These are phyloP conservation scores for Ornithorhynchus anatinus DNA, from an alignment of 2,113 vertebrate genomes.

Conservation along the genomic window DNA sequence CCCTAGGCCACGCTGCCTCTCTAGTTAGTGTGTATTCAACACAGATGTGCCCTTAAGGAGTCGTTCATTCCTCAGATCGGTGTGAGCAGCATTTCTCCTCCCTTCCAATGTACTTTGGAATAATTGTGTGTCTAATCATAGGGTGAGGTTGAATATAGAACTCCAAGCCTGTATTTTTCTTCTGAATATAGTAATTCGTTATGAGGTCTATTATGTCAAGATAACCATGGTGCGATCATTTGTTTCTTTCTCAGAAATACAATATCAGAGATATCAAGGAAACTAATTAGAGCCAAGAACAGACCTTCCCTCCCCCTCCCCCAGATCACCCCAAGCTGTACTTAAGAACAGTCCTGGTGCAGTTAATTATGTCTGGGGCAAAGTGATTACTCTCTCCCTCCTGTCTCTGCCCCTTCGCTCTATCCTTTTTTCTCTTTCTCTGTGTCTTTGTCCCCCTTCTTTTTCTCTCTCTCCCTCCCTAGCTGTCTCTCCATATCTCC, in stretches of 20 bases:
- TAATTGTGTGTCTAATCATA: not conserved
- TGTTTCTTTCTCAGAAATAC: constrained; percentile 55
- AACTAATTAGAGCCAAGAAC: constrained; percentile 56
- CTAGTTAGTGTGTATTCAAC: too few species aligned
- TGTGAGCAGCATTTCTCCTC: not conserved
- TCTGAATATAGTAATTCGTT: constrained; percentile 41
- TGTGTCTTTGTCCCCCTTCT: too few species aligned
- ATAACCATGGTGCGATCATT: constrained; percentile 35
- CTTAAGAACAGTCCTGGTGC: constrained; percentile 34
- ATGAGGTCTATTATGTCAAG: constrained; percentile 44
- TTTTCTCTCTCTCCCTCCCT: too few species aligned
- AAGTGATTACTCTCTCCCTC: constrained; percentile 47
- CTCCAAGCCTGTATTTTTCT: constrained; percentile 34
- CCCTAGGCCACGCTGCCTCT: too few species aligned
- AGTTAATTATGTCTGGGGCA: constrained; percentile 41
- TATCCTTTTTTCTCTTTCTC: too few species aligned
- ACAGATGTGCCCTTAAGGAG: not conserved
- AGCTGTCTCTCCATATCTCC: too few species aligned
- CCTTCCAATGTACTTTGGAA: not conserved
- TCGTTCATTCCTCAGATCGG: not conserved
- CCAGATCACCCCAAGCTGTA: constrained; percentile 23
- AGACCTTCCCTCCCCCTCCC: constrained; percentile 16
- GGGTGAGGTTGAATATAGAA: constrained; percentile 1
- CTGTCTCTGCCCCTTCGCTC: too few species aligned
- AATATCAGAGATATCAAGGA: constrained; percentile 49